Conservation (phyloP, 2,888 invertebrate genomes). For the Romanomermis culicivorax region DNA sequence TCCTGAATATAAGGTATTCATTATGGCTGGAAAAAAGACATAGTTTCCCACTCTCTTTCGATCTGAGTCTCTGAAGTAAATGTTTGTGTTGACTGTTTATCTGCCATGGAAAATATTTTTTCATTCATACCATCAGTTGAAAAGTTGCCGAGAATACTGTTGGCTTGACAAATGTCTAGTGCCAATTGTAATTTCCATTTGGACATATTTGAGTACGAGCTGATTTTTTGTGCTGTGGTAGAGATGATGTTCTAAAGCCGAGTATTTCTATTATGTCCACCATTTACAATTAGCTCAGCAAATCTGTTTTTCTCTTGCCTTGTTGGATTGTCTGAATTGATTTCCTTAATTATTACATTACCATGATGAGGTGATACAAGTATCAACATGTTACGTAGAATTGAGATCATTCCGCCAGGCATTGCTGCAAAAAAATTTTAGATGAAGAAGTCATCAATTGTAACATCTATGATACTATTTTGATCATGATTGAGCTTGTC, state of each 20-base stretch:
- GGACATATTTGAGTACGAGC: not conserved
- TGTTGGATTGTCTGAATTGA: not conserved
- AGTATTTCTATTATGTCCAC: not conserved
- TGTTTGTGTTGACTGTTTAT: not conserved
- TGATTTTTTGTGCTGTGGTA: not conserved
- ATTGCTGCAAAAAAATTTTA: too few species aligned
- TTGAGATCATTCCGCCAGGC: too few species aligned
- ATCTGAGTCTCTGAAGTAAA: too few species aligned
- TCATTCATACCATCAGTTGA: not conserved
- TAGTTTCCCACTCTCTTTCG: not conserved
- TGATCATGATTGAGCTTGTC: too few species aligned
- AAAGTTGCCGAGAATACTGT: not conserved
- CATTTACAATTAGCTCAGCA: not conserved
- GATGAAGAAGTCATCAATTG: too few species aligned
- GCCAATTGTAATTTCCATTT: not conserved
- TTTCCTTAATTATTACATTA: not conserved
- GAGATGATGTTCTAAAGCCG: not conserved
- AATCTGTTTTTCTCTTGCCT: not conserved
- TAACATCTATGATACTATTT: too few species aligned
- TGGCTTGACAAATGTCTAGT: not conserved
- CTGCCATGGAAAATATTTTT: not conserved
- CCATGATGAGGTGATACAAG: too few species aligned
- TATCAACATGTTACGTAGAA: too few species aligned
- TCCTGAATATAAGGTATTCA: not conserved
- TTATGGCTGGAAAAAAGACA: not conserved